These are phyloP conservation scores for Eudasyphora cyanicolor DNA, from an alignment of 2,888 invertebrate species.

Conservation along the genomic window DNA sequence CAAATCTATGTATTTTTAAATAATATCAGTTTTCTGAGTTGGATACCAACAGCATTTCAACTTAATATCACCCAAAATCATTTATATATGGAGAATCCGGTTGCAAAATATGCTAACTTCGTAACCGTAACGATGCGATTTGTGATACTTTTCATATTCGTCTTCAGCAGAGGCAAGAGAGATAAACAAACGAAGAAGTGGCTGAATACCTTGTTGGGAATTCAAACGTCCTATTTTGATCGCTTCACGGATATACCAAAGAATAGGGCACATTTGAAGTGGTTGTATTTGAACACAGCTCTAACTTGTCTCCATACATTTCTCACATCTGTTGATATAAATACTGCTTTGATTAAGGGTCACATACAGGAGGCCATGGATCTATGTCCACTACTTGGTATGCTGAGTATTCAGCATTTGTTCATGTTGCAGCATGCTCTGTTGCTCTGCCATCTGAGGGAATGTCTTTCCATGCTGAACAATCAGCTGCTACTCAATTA, in stretches of 20 bases:
- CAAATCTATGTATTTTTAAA: not conserved
- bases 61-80: not conserved
- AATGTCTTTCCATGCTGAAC: conserved; percentile 25
- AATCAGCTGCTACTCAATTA: conserved; percentile 16
- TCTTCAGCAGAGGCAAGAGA: not conserved
- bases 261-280: not conserved
- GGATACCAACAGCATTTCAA: not conserved
- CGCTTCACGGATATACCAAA: not conserved
- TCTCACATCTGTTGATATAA: not conserved
- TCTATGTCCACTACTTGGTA: conserved; percentile 21
- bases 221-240: conserved; percentile 32
- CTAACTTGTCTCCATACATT: not conserved
- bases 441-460: conserved; percentile 41
- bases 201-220: not conserved
- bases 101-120: not conserved
- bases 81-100: not conserved
- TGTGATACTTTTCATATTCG: not conserved
- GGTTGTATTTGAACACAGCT: not conserved
- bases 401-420: conserved; percentile 30
- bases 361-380: not conserved
- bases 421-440: conserved; percentile 34
- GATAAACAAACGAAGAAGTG: not conserved
- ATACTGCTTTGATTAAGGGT: not conserved
- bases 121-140: not conserved
- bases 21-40: not conserved